phyloP scores from a whole-genome alignment of 2,797 vertebrate species.

The Eulemur rubriventer region DNA sequence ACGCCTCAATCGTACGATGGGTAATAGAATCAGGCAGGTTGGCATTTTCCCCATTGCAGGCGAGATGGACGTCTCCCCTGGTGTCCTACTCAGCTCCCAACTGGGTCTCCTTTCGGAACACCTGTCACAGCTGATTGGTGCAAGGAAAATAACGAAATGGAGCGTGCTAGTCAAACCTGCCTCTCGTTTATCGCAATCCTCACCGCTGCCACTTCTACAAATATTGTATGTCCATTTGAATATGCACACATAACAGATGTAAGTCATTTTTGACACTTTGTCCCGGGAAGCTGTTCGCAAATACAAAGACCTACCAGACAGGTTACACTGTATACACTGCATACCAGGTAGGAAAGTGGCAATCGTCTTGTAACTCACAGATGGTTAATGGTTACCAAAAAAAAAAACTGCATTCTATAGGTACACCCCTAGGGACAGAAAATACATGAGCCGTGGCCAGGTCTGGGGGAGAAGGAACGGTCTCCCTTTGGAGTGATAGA shows the following conservation, averaged over 20 bases:
- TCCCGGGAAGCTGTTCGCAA: background rate
- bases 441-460: background rate
- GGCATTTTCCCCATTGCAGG: no score
- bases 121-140: no score
- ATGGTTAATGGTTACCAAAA: background rate
- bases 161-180: no score
- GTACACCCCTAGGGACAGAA: background rate
- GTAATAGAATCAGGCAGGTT: no score
- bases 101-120: no score
- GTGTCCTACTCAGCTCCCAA: no score
- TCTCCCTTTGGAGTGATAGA: background rate
- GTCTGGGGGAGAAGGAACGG: background rate
- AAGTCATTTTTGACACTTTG: background rate
- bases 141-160: background rate
- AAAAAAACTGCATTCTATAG: accelerated
- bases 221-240: accelerated
- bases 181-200: background rate
- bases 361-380: background rate
- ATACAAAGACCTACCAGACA: background rate
- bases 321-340: background rate
- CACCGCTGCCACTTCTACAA: accelerated
- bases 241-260: background rate
- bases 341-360: background rate
- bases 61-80: no score
- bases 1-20: no score